Evolutionary conservation across 2,888 invertebrate species (phyloP).

Genomic region (Onthophagus sagittarius): DNA sequence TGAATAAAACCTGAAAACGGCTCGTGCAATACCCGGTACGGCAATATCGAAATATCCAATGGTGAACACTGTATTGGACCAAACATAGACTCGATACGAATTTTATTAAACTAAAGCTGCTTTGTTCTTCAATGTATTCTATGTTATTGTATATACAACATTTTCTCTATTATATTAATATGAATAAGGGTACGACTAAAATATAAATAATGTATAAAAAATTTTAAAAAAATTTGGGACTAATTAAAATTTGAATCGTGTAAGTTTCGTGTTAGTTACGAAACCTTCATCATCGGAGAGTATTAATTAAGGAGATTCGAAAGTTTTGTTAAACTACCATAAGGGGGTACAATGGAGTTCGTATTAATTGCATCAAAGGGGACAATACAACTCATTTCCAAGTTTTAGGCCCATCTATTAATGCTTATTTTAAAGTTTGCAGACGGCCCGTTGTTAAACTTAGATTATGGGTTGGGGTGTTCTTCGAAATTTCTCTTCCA

Average conservation of each 20-base stretch:
- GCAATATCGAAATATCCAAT: background rate
- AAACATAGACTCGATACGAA: background rate
- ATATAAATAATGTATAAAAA: too few relatives aligned
- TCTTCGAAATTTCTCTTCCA: constrained; percentile 6
- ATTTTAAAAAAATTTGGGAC: too few relatives aligned
- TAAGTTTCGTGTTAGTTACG: background rate
- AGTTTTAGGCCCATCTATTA: constrained; percentile 13
- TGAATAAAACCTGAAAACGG: background rate
- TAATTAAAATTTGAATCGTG: too few relatives aligned
- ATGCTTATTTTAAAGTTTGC: constrained; percentile 12
- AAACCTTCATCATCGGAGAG: background rate
- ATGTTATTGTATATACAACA: background rate
- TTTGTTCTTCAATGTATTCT: background rate
- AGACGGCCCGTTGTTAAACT: constrained; percentile 11
- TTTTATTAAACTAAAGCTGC: background rate
- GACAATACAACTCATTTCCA: constrained; percentile 13
- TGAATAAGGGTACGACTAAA: too few relatives aligned
- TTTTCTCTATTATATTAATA: too few relatives aligned
- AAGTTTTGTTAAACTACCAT: background rate
- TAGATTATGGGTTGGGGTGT: constrained; percentile 10
- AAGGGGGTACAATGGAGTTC: background rate
- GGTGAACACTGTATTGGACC: background rate
- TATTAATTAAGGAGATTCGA: background rate
- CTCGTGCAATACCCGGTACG: background rate
- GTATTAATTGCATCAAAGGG: constrained; percentile 12